phyloP scores from a whole-genome alignment of 2,888 invertebrate genomes.

The Lasioglossum calceatum region DNA sequence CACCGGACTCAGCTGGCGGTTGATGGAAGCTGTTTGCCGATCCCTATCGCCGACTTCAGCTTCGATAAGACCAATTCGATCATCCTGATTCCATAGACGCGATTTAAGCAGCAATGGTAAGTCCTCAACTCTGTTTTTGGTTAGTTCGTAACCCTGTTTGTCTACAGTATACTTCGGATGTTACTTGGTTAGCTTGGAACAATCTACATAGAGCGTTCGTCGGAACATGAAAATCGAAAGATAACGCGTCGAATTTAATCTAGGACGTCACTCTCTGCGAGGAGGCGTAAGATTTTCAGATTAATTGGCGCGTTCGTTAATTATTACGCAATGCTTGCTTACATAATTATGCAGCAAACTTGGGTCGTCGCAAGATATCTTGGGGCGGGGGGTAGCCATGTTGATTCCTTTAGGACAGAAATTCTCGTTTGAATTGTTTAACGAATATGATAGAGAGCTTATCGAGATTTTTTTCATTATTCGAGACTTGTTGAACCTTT shows the following conservation, averaged over 20 bases:
- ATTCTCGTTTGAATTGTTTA: not conserved
- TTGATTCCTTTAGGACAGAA: not conserved
- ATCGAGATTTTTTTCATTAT: not conserved
- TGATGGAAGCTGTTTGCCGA: not conserved
- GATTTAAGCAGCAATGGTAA: not conserved
- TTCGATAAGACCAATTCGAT: not conserved
- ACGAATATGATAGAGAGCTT: not conserved
- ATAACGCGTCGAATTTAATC: not conserved
- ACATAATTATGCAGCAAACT: not conserved
- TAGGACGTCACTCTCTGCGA: not conserved
- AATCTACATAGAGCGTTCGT: not conserved
- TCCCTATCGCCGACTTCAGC: not conserved
- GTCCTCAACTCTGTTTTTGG: not conserved
- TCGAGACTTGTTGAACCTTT: not conserved
- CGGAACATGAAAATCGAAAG: not conserved
- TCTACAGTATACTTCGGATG: not conserved
- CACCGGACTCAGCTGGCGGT: not conserved
- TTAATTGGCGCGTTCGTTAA: conserved; percentile 10
- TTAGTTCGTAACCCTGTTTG: not conserved
- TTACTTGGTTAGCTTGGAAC: not conserved
- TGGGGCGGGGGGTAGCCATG: not conserved
- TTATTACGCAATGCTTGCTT: not conserved
- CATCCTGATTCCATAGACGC: not conserved
- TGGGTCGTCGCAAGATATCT: not conserved
- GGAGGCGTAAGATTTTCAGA: not conserved